Conservation (phyloP, 1,140 invertebrate species). For the Heliconius melpomene region DNA sequence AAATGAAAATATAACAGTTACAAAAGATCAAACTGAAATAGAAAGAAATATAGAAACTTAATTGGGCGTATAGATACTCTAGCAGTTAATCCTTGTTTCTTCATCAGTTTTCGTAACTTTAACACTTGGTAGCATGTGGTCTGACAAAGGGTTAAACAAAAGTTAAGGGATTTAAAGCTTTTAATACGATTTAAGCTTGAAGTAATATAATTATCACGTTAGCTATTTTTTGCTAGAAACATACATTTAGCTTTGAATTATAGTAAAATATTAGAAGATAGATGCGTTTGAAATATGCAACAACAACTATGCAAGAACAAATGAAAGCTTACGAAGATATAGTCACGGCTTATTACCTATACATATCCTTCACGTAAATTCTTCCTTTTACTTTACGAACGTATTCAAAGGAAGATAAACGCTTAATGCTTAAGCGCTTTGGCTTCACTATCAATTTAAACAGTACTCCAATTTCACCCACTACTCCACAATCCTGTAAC, state of each 20-base stretch:
- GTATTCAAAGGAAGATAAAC: conserved; percentile 27
- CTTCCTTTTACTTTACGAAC: conserved; percentile 5
- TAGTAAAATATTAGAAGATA: conserved; percentile 25
- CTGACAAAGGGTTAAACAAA: conserved; percentile 25
- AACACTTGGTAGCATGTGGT: conserved; percentile 33
- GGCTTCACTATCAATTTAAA: conserved; percentile 37
- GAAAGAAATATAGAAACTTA: background rate
- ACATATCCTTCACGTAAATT: conserved; percentile 24
- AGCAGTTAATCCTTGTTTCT: conserved; percentile 34
- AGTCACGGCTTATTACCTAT: conserved; percentile 31
- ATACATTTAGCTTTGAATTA: conserved; percentile 7
- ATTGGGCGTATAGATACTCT: background rate
- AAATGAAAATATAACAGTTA: background rate
- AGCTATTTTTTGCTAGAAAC: conserved; percentile 22
- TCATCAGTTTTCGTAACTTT: conserved; percentile 37
- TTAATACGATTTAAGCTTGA: conserved; percentile 21
- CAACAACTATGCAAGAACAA: conserved; percentile 7
- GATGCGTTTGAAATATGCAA: conserved; percentile 21
- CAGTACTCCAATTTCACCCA: conserved; percentile 34
- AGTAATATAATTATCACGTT: conserved; percentile 1
- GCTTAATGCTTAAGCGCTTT: conserved; percentile 45
- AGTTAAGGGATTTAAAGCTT: conserved; percentile 30
- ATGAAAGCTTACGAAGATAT: conserved; percentile 29
- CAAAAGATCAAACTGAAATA: background rate
- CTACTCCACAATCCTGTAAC: conserved; percentile 41